Base-by-base conservation (phyloP, 64 coral and sea anemone species). In the Actinia tenebrosa region DNA sequence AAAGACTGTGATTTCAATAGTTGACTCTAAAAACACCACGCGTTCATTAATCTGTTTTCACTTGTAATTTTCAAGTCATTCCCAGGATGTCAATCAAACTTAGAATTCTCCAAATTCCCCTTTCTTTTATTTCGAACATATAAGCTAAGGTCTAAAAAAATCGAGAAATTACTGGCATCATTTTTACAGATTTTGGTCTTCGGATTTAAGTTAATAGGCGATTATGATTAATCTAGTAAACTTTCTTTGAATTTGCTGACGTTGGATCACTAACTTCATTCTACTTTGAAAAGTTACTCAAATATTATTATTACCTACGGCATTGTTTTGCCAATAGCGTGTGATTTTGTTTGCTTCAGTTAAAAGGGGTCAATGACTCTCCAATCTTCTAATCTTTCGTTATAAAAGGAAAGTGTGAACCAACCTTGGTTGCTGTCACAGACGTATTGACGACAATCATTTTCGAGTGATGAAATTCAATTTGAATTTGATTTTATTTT, bases 41-140 rank as follows among this genome's bases (percentile, higher is more conserved):
- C 9, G 69, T 13, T 42, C 26, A 15, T 10, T 75, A 75, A 42
- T 30, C 69, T 75, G n/a, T 75, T 27, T 75, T 75, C 3, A 75
- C 27, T 75, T 30, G 23, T 75, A 75, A 75, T 75, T 75, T 75
- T 75, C 69, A 75, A 75, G 69, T 16, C 27, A 75, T 75, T 75
- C 27, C 69, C 9, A n/a, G 26, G 14, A 66, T 23, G 18, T n/a
- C 63, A 66, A 20, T 66, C 63, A 19, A 19, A 66, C 17, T 66
- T 66, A 66, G 22, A 66, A 66, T 66, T 66, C 18, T 66, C 63
- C 22, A 66, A 75, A 75, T 75, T 75, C 69, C 42, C 69, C 3
- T 7, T 3, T 72, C 26, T 72, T 25, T 72, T 7, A 72, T 72
- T 26, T 72, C 69, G 11, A 75, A 43, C 25, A 42, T 26, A 75